Evolutionary conservation across 2,113 vertebrate genomes (phyloP).

Genomic region (Stegastes partitus): DNA sequence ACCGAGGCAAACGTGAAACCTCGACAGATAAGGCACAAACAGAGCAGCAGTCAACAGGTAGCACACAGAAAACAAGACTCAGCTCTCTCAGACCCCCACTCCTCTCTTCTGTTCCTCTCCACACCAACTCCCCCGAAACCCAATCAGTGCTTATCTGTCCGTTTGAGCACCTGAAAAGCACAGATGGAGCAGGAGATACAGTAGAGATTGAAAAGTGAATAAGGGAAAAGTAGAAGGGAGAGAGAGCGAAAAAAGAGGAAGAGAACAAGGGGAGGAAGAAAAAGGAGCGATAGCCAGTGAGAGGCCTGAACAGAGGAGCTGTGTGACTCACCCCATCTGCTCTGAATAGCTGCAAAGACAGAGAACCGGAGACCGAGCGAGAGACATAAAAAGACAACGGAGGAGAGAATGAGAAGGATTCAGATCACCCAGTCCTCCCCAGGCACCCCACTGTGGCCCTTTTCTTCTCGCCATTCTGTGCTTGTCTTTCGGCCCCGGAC

Average conservation of each 20-base stretch:
- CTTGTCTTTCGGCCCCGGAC: slow-evolving; percentile 55
- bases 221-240: slow-evolving; percentile 30
- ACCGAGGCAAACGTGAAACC: slow-evolving; percentile 64
- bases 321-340: slow-evolving; percentile 60
- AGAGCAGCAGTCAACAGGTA: slow-evolving; percentile 42
- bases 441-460: slow-evolving; percentile 63
- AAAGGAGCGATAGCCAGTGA: slow-evolving; percentile 12
- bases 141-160: slow-evolving; percentile 62
- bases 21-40: slow-evolving; percentile 65
- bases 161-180: slow-evolving; percentile 49
- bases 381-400: slow-evolving; percentile 55
- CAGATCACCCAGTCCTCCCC: slow-evolving; percentile 64
- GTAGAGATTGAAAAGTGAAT: slow-evolving; percentile 47
- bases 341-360: slow-evolving; percentile 70
- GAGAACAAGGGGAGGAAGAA: slow-evolving; percentile 37
- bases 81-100: slow-evolving; percentile 40
- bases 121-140: slow-evolving; percentile 12
- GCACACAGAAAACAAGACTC: slow-evolving; percentile 47
- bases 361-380: slow-evolving; percentile 44
- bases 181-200: slow-evolving; percentile 57
- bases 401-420: slow-evolving; percentile 66
- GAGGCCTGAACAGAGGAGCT: slow-evolving; percentile 47
- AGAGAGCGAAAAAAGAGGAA: background rate
- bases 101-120: slow-evolving; percentile 3
- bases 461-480: slow-evolving; percentile 67